Conservation (phyloP, 2,797 vertebrate genomes). For the Spinibarbus caldwelli region DNA sequence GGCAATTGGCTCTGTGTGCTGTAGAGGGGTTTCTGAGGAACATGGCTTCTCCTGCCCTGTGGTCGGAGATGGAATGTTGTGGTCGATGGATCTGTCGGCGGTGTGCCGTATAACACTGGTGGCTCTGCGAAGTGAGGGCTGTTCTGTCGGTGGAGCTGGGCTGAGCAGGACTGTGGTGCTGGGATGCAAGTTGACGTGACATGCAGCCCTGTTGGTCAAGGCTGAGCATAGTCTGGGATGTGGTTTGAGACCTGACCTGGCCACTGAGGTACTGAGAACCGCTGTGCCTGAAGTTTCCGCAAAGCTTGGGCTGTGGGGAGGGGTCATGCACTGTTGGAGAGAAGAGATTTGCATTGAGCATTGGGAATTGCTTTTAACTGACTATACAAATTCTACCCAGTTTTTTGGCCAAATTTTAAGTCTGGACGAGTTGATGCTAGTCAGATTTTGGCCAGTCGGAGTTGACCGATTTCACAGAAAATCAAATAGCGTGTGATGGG, state of each 20-base stretch:
- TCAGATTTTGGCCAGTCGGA: not conserved
- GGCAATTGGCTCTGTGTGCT: slow-evolving; percentile 28
- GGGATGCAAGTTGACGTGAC: slow-evolving; percentile 45
- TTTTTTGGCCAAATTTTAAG: not conserved
- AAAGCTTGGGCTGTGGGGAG: slow-evolving; percentile 93
- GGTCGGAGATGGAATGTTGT: slow-evolving; percentile 60
- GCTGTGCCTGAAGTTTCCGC: slow-evolving; percentile 75
- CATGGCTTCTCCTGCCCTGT: slow-evolving; percentile 56
- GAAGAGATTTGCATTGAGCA: slow-evolving; percentile 19
- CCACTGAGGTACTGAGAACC: slow-evolving; percentile 53
- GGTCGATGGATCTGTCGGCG: slow-evolving; percentile 72
- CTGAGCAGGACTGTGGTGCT: slow-evolving; percentile 55
- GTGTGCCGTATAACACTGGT: slow-evolving; percentile 92
- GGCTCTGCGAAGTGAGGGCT: slow-evolving; percentile 74
- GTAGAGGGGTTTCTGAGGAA: slow-evolving; percentile 36
- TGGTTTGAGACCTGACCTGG: slow-evolving; percentile 60
- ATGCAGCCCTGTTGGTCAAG: slow-evolving; percentile 38
- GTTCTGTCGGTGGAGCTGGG: slow-evolving; percentile 59
- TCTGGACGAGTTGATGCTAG: not conserved
- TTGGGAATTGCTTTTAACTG: not conserved
- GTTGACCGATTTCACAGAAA: not conserved
- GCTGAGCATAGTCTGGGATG: slow-evolving; percentile 50
- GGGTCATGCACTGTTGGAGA: slow-evolving; percentile 91
- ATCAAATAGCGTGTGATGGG: not conserved
- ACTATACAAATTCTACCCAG: not conserved